phyloP scores from a whole-genome alignment of 2,113 vertebrate species.

The Datnioides undecimradiatus region DNA sequence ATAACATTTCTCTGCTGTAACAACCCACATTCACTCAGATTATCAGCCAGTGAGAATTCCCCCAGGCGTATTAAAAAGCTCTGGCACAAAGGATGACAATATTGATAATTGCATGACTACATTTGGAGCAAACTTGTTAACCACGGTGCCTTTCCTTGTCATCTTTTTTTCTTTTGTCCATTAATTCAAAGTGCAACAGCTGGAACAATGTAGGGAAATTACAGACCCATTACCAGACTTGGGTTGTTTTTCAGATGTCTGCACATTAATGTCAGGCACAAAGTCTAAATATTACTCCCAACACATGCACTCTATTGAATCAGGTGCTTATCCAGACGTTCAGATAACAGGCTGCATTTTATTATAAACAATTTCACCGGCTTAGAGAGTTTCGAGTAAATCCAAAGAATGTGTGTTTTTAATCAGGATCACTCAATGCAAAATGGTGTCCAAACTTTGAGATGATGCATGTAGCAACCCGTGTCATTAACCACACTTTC shows the following conservation, averaged over 20 bases:
- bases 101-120: slow-evolving; percentile 45
- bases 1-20: slow-evolving; percentile 63
- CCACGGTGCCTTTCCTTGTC: neutral
- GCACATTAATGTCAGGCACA: slow-evolving; percentile 54
- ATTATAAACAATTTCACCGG: slow-evolving; percentile 23
- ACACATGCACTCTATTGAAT: slow-evolving; percentile 44
- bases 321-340: slow-evolving; percentile 43
- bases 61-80: slow-evolving; percentile 50
- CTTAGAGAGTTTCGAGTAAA: slow-evolving; percentile 10
- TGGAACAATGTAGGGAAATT: slow-evolving; percentile 77
- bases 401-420: slow-evolving; percentile 5
- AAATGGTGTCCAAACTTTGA: neutral
- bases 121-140: slow-evolving; percentile 32
- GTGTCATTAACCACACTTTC: slow-evolving; percentile 18
- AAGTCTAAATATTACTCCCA: slow-evolving; percentile 39
- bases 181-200: slow-evolving; percentile 57
- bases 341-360: slow-evolving; percentile 20
- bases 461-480: neutral
- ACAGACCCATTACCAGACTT: slow-evolving; percentile 62
- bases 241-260: slow-evolving; percentile 59
- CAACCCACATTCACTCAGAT: slow-evolving; percentile 59
- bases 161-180: slow-evolving; percentile 24
- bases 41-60: slow-evolving; percentile 43
- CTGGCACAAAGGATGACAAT: slow-evolving; percentile 38
- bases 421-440: slow-evolving; percentile 4